phyloP scores from a whole-genome alignment of 2,888 invertebrate species.

The Myopa testacea region DNA sequence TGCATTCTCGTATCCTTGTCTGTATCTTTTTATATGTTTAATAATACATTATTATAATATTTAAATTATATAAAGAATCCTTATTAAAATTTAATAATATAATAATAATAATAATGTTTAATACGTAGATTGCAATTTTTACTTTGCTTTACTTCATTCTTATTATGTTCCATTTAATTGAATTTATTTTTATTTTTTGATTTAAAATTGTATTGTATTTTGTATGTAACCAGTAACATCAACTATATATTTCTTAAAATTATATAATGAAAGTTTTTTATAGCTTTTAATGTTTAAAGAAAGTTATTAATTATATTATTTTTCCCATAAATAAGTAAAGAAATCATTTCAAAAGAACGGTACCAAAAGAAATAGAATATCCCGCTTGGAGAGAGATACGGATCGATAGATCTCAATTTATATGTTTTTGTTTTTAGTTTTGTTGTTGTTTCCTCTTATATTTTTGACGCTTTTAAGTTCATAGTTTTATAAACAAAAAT shows the following conservation, averaged over 20 bases:
- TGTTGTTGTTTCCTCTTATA: constrained; percentile 3
- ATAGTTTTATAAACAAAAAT: constrained; percentile 28
- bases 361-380: constrained; percentile 21
- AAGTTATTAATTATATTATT: constrained; percentile 11
- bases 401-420: background rate
- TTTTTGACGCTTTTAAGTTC: constrained; percentile 14
- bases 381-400: background rate
- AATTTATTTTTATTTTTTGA: constrained; percentile 27
- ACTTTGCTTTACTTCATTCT: constrained; percentile 24
- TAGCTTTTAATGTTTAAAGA: constrained; percentile 35
- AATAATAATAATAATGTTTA: constrained; percentile 35
- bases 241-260: constrained; percentile 50
- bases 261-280: constrained; percentile 39
- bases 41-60: constrained; percentile 35
- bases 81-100: constrained; percentile 44
- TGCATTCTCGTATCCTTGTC: constrained; percentile 26
- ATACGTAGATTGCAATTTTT: constrained; percentile 39
- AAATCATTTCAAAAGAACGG: constrained; percentile 36
- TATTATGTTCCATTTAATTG: constrained; percentile 34
- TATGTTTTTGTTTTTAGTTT: background rate
- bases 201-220: constrained; percentile 38
- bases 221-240: constrained; percentile 48
- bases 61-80: constrained; percentile 39
- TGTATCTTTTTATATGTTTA: constrained; percentile 30
- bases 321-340: constrained; percentile 31